Percentiles rank a stretch among this genome's conserved stretches.
phyloP scores from a whole-genome alignment of 35 echinoderm and acorn worm species.

The Apostichopus parvimensis region DNA sequence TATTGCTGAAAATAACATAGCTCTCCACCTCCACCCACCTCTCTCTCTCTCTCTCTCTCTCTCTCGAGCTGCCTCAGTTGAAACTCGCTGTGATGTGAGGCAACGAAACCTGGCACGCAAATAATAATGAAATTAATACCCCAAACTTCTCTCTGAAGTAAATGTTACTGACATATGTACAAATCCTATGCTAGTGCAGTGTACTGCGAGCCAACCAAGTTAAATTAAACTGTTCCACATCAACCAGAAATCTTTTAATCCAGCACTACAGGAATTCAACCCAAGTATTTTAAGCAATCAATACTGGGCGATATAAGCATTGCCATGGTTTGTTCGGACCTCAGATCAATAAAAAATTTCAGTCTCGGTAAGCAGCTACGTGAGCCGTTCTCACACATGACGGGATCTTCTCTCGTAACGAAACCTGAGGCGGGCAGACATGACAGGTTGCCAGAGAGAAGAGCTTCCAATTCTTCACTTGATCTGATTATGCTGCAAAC shows the following conservation, averaged over 20 bases:
- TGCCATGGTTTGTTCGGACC: neutral
- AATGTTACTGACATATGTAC: neutral
- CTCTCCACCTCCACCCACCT: too few relatives aligned
- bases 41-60: too few relatives aligned
- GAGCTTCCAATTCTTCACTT: constrained; percentile 36
- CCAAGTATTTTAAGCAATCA: constrained; percentile 24
- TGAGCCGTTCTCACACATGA: constrained; percentile 25
- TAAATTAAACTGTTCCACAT: constrained; percentile 17
- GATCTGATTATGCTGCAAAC: constrained; percentile 31
- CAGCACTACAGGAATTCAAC: constrained; percentile 23
- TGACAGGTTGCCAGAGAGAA: constrained; percentile 4
- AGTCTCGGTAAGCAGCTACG: neutral
- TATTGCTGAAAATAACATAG: neutral
- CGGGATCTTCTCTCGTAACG: neutral
- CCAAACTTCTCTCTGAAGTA: too few relatives aligned
- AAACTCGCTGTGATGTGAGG: neutral
- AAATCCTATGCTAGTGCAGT: neutral
- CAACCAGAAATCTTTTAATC: neutral
- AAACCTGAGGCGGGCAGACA: constrained; percentile 6
- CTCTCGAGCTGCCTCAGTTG: neutral
- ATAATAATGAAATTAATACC: too few relatives aligned
- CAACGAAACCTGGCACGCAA: too few relatives aligned
- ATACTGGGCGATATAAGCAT: constrained; percentile 30
- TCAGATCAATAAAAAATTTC: constrained; percentile 24
- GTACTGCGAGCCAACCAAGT: neutral